Base-by-base conservation (phyloP, 1,140 invertebrate genomes). In the Muscidifurax raptorellus region DNA sequence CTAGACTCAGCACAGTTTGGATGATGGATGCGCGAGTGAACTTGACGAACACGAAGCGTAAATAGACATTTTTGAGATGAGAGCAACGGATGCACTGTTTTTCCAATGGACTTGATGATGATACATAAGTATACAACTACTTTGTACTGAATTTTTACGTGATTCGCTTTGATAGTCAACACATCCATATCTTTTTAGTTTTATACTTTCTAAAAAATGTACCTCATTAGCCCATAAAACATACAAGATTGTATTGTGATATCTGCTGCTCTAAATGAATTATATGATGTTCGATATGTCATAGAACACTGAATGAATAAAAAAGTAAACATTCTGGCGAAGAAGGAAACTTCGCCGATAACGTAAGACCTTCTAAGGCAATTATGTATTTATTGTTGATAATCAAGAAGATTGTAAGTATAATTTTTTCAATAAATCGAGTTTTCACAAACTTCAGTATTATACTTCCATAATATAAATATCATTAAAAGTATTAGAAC, bases 1-100 rank as follows among this genome's bases (percentile, higher is more conserved):
- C 86, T 92, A 13, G 92, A 93, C 40, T 91, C 92, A 2, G 87
- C 90, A 0, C 91, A 93, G 15, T 93, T 90, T 84, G 89, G 90
- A 82, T 92, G 85, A 89, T 71, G 59, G 4, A 1, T 40, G 4
- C 12, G 27, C 40, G 0, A n/a, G 25, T 28, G 27, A 67, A 59
- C 15, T n/a, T n/a, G 18, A 59, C 18, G 52, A 59, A 22, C n/a
- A 59, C 22, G 52, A 59, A 59, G 6, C 18, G 18, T n/a, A 22
- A 59, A 59, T 59, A 59, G 5, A n/a, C 4, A 3, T n/a, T 59
- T 59, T 22, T 59, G 52, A n/a, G 18, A n/a, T n/a, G 18, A 59
- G 22, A 59, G 4, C 18, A 18, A n/a, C 3, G 18, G 18, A 22
- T 59, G 9, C 5, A n/a, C 18, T 59, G 6, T 59, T 59, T 59